A percentile compares a stretch with the other conserved stretches of the same genome.
Conservation (phyloP, 2,888 invertebrate genomes). For the Phortica okadai region DNA sequence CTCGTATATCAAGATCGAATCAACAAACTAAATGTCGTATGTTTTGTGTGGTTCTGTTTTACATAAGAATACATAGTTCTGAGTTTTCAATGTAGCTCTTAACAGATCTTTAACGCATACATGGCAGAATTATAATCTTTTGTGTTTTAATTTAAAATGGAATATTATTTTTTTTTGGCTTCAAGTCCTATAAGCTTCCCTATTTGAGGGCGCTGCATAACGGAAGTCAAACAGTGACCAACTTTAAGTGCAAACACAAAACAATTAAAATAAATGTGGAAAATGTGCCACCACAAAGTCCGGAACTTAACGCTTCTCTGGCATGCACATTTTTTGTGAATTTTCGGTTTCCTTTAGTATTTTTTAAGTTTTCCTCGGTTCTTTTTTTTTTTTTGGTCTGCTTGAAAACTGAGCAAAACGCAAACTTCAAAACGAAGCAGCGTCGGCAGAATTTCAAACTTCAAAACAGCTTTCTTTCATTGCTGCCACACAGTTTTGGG, state of each 20-base stretch:
- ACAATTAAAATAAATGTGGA: constrained; percentile 27
- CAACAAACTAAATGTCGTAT: too few relatives aligned
- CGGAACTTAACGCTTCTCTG: constrained; percentile 16
- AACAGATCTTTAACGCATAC: too few relatives aligned
- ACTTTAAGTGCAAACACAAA: constrained; percentile 28
- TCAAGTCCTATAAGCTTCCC: not conserved
- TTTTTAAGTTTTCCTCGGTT: not conserved
- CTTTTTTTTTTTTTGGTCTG: not conserved
- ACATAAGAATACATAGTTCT: too few relatives aligned
- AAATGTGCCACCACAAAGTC: constrained; percentile 28
- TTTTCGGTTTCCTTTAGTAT: not conserved
- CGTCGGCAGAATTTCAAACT: not conserved
- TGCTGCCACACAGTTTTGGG: not conserved
- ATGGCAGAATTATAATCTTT: too few relatives aligned
- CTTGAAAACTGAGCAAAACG: not conserved
- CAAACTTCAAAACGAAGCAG: not conserved
- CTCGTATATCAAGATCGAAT: too few relatives aligned
- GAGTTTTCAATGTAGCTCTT: too few relatives aligned
- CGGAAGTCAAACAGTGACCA: constrained; percentile 9
- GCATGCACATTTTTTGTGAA: not conserved
- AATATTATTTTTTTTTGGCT: too few relatives aligned
- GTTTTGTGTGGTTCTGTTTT: too few relatives aligned
- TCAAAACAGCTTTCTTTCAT: not conserved
- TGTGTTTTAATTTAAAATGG: too few relatives aligned
- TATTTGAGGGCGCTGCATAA: not conserved